Conservation (phyloP, 2,888 invertebrate species). For the Caenorhabditis angaria region DNA sequence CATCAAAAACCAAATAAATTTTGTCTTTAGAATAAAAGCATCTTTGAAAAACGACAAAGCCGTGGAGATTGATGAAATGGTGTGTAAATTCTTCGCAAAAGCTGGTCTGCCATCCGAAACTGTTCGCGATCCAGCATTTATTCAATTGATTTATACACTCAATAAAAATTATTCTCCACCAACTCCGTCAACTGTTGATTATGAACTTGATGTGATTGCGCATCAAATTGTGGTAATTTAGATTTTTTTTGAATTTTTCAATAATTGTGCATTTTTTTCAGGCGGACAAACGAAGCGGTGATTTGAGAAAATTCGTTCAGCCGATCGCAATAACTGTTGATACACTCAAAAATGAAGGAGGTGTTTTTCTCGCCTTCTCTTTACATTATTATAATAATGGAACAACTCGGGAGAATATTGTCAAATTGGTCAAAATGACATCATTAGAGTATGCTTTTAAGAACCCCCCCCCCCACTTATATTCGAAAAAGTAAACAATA, state of each 20-base stretch:
- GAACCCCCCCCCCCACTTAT: too few relatives aligned
- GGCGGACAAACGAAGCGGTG: not conserved
- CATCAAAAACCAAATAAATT: too few relatives aligned
- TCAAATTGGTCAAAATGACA: not conserved
- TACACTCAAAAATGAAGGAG: not conserved
- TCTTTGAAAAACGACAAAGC: not conserved
- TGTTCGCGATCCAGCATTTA: not conserved
- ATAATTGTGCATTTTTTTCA: too few relatives aligned
- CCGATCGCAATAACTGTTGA: not conserved
- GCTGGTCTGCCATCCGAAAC: not conserved
- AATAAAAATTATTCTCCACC: not conserved
- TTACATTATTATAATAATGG: not conserved
- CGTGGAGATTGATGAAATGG: not conserved
- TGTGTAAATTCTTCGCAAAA: constrained; percentile 7
- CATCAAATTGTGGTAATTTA: too few relatives aligned
- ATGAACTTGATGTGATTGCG: not conserved
- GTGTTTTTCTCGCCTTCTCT: not conserved
- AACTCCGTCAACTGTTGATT: not conserved
- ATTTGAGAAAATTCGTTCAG: not conserved
- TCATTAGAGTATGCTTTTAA: not conserved
- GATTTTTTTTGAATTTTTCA: too few relatives aligned
- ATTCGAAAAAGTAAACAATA: not conserved
- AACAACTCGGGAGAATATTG: not conserved
- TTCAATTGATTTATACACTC: not conserved
- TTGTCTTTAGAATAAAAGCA: too few relatives aligned